Conservation (phyloP, 2,888 invertebrate genomes). For the Lithophane ornitopus region DNA sequence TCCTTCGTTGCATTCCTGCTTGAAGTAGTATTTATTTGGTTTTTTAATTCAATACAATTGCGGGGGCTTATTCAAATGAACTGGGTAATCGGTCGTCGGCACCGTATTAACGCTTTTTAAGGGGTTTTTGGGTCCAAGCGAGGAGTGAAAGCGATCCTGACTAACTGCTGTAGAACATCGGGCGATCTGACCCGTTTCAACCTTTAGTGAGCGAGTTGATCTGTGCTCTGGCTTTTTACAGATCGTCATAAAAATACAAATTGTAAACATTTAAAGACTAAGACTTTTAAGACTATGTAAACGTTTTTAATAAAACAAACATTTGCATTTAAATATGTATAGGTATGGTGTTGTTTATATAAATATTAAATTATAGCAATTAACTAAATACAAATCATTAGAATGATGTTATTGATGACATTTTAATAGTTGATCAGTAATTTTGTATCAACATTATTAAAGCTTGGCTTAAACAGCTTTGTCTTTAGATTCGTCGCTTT, state of each 20-base stretch:
- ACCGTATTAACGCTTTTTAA: constrained; percentile 75
- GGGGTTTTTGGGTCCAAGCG: constrained; percentile 61
- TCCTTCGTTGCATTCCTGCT: constrained; percentile 62
- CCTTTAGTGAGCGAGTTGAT: not conserved
- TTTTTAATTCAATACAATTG: constrained; percentile 76
- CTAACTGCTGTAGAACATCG: not conserved
- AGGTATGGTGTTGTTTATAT: not conserved
- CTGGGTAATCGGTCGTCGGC: constrained; percentile 79
- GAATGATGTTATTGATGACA: not conserved
- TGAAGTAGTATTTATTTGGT: constrained; percentile 63
- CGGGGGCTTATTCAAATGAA: constrained; percentile 82
- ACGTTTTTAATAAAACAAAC: not conserved
- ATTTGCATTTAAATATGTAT: not conserved
- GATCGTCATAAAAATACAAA: not conserved
- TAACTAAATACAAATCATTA: not conserved
- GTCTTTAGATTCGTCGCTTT: constrained; percentile 22
- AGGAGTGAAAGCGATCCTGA: constrained; percentile 54
- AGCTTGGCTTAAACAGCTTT: constrained; percentile 9
- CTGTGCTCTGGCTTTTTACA: not conserved
- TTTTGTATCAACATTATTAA: not conserved
- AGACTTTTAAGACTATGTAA: too few relatives aligned
- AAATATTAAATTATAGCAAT: not conserved
- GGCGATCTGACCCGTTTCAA: not conserved
- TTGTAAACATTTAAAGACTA: not conserved
- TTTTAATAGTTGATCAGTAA: not conserved